Conservation (phyloP, 2,797 vertebrate species). For the Cirrhinus mrigala region DNA sequence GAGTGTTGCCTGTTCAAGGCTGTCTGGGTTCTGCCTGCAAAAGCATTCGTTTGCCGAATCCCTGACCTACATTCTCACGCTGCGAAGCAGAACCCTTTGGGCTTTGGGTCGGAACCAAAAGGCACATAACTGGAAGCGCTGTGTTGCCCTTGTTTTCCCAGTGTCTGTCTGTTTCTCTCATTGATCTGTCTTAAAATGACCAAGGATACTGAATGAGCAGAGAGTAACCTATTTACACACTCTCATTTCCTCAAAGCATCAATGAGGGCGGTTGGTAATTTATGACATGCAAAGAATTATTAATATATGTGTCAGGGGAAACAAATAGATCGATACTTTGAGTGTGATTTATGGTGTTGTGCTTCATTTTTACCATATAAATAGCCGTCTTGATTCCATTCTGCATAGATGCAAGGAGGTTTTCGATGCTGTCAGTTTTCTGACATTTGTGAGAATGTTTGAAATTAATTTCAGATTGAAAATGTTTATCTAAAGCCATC, state of each 20-base stretch:
- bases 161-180: conserved; percentile 14
- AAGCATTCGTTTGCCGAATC: conserved; percentile 9
- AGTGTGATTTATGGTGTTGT: not conserved
- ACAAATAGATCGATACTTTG: conserved; percentile 13
- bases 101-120: conserved; percentile 49
- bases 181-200: conserved; percentile 60
- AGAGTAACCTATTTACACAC: conserved; percentile 63
- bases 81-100: conserved; percentile 40
- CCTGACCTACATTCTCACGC: conserved; percentile 53
- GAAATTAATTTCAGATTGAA: not conserved
- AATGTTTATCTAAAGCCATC: not conserved
- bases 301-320: conserved; percentile 40
- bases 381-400: not conserved
- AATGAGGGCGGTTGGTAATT: conserved; percentile 17
- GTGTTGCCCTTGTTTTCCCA: conserved; percentile 6
- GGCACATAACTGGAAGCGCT: conserved; percentile 40
- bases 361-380: not conserved
- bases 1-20: not conserved
- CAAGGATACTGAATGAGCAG: conserved; percentile 64
- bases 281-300: conserved; percentile 12
- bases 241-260: conserved; percentile 50
- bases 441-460: conserved; percentile 4
- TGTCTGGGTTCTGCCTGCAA: conserved; percentile 27
- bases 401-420: not conserved
- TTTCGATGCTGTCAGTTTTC: not conserved